phyloP scores from a whole-genome alignment of 2,797 vertebrate species.

The Sebastes trivittatus region DNA sequence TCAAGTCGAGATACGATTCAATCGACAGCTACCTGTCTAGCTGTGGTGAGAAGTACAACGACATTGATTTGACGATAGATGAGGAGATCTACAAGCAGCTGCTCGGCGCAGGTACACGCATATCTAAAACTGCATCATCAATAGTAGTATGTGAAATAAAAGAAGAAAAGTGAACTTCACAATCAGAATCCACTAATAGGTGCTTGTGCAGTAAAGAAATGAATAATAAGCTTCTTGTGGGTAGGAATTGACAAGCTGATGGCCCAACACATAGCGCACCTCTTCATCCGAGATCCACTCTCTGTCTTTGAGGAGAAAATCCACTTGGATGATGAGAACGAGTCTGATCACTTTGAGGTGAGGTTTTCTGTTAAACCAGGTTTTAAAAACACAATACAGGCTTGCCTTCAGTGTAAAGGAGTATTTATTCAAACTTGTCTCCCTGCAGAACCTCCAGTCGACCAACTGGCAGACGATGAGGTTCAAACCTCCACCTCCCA shows the following conservation, averaged over 20 bases:
- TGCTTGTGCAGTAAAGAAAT: background rate
- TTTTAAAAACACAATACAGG: background rate
- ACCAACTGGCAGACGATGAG: conserved; percentile 99
- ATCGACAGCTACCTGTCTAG: conserved; percentile 98
- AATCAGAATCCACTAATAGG: background rate
- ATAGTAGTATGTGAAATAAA: background rate
- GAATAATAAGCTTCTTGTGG: conserved; percentile 32
- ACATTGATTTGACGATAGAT: conserved; percentile 95
- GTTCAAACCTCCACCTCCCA: conserved; percentile 98
- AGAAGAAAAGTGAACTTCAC: background rate
- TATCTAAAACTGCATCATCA: background rate
- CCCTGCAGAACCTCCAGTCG: conserved; percentile 94
- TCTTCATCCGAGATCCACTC: conserved; percentile 97
- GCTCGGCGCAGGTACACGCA: conserved; percentile 86
- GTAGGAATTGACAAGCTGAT: conserved; percentile 95
- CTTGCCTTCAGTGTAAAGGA: background rate
- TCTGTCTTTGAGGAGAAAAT: conserved; percentile 96
- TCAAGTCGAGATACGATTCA: conserved; percentile 98
- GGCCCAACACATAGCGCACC: conserved; percentile 97
- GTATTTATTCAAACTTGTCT: background rate
- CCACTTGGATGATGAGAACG: conserved; percentile 95
- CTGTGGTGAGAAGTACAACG: conserved; percentile 98
- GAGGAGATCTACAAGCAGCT: conserved; percentile 93
- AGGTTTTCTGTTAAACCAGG: background rate
- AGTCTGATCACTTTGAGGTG: conserved; percentile 99